Base-by-base conservation (phyloP, 1,140 invertebrate genomes). In the Aricia agestis region DNA sequence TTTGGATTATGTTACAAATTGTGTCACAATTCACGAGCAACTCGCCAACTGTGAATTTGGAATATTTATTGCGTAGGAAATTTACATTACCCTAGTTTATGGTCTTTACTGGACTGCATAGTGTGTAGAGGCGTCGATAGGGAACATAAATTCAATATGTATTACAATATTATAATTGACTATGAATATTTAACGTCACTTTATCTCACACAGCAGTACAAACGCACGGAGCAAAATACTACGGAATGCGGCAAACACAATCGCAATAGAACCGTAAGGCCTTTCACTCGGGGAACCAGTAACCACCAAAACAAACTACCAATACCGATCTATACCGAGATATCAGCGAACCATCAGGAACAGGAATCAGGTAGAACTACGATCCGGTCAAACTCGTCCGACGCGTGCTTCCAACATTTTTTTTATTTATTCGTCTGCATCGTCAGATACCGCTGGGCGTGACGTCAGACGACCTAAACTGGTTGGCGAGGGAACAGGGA, bases 361-460 rank as follows among this genome's bases (percentile, higher is more conserved):
- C 89, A 90, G 89, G 87, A 91, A 91, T 91, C 87, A 88, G 89
- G 89, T 89, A 90, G 86, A 90, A 87, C 87, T 91, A 91, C 89
- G 82, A 89, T 91, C 87, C 87, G 87, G 89, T 91, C 84, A 89
- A 91, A 91, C 89, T 87, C 86, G 89, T 91, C 89, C 82, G 82
- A 87, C 87, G 87, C 86, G 89, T 90, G 87, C 87, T 90, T 89
- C 83, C 89, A 91, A 88, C 87, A 91, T 89, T 91, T 90, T 90
- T 91, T 90, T 91, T 90, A 90, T 91, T 91, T 91, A 90, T 91
- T 91, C 90, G 87, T 91, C 85, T 90, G 88, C 87, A 89, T 82
- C 84, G 87, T 88, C 84, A 83, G 82, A 86, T 90, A 90, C 89
- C 89, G 89, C 89, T 90, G 87, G 81, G 86, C 75, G 87, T 91